Evolutionary conservation across 2,888 invertebrate genomes (phyloP).

Genomic region (Branchellion lobata): DNA sequence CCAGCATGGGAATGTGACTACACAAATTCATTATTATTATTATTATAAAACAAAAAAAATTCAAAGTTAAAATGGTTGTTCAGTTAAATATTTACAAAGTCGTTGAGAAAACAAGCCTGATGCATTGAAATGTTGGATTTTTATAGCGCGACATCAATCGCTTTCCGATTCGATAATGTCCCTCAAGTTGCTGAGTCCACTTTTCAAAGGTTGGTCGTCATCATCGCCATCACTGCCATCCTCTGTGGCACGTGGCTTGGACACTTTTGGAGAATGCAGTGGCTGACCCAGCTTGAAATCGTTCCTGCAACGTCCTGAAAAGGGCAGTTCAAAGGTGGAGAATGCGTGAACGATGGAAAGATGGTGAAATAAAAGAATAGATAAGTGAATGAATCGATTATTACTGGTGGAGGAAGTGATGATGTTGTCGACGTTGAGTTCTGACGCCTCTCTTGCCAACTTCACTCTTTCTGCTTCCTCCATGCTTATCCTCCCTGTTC

Average conservation of each 20-base stretch:
- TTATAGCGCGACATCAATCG: neutral
- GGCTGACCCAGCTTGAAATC: neutral
- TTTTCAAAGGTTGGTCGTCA: neutral
- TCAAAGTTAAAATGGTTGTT: no score
- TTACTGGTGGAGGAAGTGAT: conserved; percentile 24
- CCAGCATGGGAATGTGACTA: no score
- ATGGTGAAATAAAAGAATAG: no score
- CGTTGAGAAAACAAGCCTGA: no score
- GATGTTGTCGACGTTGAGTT: conserved; percentile 47
- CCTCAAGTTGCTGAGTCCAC: conserved; percentile 8
- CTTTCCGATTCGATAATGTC: neutral
- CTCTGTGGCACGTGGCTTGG: neutral
- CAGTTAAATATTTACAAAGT: no score
- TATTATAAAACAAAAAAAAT: no score
- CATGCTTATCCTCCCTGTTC: conserved; percentile 53
- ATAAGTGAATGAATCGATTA: no score
- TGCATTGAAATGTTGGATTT: no score
- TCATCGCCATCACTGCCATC: neutral
- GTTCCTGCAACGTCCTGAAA: neutral
- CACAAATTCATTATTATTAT: no score
- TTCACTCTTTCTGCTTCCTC: conserved; percentile 53
- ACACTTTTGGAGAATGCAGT: neutral
- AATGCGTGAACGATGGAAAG: no score
- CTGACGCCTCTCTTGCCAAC: conserved; percentile 54
- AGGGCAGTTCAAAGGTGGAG: no score